Base-by-base conservation (phyloP, 37 sponge, comb jelly and placozoan species). In the Crambe crambe region DNA sequence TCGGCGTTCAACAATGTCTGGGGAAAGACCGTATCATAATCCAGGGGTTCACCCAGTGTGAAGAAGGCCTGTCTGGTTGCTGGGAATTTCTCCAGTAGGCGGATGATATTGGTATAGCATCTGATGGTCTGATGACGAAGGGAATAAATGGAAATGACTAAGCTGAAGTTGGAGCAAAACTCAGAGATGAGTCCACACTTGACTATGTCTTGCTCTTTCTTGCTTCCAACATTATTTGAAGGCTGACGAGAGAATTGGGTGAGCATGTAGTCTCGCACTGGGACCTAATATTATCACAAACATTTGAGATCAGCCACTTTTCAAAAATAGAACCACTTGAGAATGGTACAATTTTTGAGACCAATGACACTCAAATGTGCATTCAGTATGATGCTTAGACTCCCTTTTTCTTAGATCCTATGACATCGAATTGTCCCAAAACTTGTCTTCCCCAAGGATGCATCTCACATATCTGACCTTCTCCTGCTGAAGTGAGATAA, bases 191-290 rank as follows among this genome's bases (percentile, higher is more conserved):
- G 78, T 17, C 34, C 4, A 39, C 27, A 66, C 58, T 78, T 76
- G 34, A 76, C 15, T 26, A 51, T 67, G 18, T 30, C 60, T 27
- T 71, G 64, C 2, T 88, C 89, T 21, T 71, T 72, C 1, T 37
- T 42, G 32, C 18, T 78, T 15, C 58, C 61, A 34, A 72, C 31
- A 0, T 56, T 62, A 0, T 63, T 42, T 27, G 58, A 54, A 1
- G 83, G 79, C 30, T 78, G 76, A 8, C 43, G 31, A 0, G 79
- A 38, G 74, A 77, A 82, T 78, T 72, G 64, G 5, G 72, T 64
- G 42, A 88, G 60, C 89, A 88, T 88, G 73, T 81, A 58, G 34
- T 88, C 89, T 25, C 83, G 58, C 37, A 88, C 78, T 5, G 89
- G 83, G 26, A 70, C 64, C 89, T 88, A 56, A 23, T 17, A 70